phyloP scores from a whole-genome alignment of 92 coral and sea anemone genomes.

The Epizoanthus scotinus region DNA sequence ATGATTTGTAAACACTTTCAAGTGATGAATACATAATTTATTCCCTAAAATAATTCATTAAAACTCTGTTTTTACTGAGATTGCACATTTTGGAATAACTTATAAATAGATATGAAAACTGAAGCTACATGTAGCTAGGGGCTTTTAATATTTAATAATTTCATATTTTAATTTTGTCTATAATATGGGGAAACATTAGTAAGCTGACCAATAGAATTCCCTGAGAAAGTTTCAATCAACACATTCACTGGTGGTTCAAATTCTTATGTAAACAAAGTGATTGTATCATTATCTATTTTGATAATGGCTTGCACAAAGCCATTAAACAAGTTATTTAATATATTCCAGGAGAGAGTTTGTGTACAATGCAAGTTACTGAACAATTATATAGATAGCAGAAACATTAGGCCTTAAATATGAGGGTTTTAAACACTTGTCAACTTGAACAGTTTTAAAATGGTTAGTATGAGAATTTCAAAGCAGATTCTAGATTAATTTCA shows the following conservation, averaged over 20 bases:
- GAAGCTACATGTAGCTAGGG: too few species aligned
- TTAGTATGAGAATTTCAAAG: not conserved
- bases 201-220: not conserved
- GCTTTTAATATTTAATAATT: not conserved
- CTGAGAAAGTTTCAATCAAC: not conserved
- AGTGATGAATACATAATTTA: too few species aligned
- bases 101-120: not conserved
- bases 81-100: too few species aligned
- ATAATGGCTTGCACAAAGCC: not conserved
- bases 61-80: too few species aligned
- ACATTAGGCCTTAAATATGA: not conserved
- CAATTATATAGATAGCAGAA: not conserved
- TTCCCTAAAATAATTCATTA: too few species aligned
- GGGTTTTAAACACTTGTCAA: not conserved
- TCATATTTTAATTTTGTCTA: not conserved
- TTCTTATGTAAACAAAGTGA: constrained; percentile 36
- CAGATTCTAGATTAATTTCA: too few species aligned
- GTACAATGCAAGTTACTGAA: not conserved
- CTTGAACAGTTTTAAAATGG: not conserved
- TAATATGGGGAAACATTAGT: not conserved
- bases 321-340: constrained; percentile 48
- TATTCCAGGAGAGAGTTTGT: constrained; percentile 52
- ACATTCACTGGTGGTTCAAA: constrained; percentile 43
- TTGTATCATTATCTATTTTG: constrained; percentile 4
- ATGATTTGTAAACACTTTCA: too few species aligned